phyloP scores from a whole-genome alignment of 2,797 vertebrate genomes.

The Cygnus olor region DNA sequence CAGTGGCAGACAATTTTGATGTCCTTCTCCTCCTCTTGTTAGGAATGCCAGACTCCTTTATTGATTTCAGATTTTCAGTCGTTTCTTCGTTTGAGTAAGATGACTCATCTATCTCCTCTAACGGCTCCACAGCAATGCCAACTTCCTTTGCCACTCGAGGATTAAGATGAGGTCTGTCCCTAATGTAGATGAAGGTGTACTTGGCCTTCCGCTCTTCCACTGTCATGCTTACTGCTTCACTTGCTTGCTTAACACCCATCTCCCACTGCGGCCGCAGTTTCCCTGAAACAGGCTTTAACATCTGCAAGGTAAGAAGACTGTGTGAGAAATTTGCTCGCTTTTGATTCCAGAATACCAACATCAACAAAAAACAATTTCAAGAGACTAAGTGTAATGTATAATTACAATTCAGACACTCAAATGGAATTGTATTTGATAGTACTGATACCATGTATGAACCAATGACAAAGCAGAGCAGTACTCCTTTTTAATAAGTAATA shows the following conservation, averaged over 20 bases:
- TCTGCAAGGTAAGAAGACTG: conserved; percentile 42
- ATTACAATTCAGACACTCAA: background rate
- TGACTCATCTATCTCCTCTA: conserved; percentile 60
- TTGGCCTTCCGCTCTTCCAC: conserved; percentile 86
- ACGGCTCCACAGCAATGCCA: conserved; percentile 68
- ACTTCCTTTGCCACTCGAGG: conserved; percentile 85
- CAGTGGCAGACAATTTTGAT: conserved; percentile 53
- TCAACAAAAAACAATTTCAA: background rate
- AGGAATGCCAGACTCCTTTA: conserved; percentile 72
- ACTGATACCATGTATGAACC: background rate
- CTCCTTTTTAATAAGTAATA: background rate
- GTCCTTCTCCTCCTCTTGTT: conserved; percentile 76
- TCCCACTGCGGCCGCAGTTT: conserved; percentile 91
- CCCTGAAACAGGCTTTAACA: conserved; percentile 85
- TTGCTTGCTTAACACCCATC: conserved; percentile 89
- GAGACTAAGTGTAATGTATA: background rate
- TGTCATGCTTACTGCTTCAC: conserved; percentile 86
- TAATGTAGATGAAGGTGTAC: conserved; percentile 89
- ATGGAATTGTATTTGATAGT: background rate
- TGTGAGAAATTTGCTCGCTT: background rate
- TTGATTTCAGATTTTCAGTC: background rate
- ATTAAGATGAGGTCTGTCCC: conserved; percentile 88
- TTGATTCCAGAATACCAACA: background rate
- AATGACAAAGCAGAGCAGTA: background rate
- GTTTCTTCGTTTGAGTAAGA: conserved; percentile 55